Evolutionary conservation across 2,888 invertebrate genomes (phyloP), one percentile per base, ranked within the genome.

Genomic region (Lasioglossum morio): DNA sequence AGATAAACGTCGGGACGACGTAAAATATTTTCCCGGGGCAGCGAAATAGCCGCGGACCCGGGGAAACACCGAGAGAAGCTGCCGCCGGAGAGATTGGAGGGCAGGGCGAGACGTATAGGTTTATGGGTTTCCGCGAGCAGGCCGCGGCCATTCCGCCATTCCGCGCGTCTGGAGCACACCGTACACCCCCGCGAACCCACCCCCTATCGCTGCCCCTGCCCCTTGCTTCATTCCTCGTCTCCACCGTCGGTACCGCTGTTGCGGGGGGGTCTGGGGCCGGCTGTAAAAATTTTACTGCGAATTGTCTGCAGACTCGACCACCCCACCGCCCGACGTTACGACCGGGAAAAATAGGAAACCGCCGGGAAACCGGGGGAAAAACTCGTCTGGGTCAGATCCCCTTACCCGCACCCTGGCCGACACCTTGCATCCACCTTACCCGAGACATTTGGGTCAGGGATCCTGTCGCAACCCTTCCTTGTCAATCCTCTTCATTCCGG

Each of bases 231-330:
- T 53, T 10, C 53, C 23, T 23, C 53, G 53, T n/a, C 23, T 53
- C 53, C 23, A n/a, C 0, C 53, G 53, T n/a, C 23, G 53, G 10
- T 53, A 53, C 53, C 53, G 53, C 53, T 23, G 89, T 84, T 86
- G 87, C 82, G 87, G 86, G 87, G 84, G 87, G 85, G 88, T n/a
- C 48, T 80, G 92, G 91, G 85, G 88, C 48, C 79, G 92, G 91
- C 89, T 92, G 94, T 95, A 95, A 95, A 95, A 95, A 94, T 95
- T 95, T 95, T 95, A 95, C 94, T 95, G 95, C 95, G 94, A 95
- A 95, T 95, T 95, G 95, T 95, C 95, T 95, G 94, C 94, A 93
- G 93, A 94, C 94, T 90, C 93, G 92, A 91, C 88, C 92, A 84
- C 72, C 83, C 90, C 90, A 89, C 92, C 89, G 90, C 91, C 89